Evolutionary conservation across 2,888 invertebrate species (phyloP), one percentile per base, ranked within the genome.

Genomic region (Crossocerus cetratus): DNA sequence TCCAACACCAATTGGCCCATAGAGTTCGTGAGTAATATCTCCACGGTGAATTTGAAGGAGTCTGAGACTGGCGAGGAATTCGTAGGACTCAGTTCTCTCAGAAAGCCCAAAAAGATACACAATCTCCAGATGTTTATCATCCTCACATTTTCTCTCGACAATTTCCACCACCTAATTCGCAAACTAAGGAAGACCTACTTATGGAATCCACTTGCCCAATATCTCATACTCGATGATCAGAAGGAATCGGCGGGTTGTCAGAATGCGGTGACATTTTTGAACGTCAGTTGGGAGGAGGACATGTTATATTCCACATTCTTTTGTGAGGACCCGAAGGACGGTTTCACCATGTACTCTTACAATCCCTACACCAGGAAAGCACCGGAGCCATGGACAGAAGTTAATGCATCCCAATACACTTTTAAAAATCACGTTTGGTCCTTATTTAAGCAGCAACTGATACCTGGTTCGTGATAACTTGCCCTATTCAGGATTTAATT

Each of bases 201-300:
- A 68, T 84, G 84, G 84, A 83, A 84, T 60, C 57, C 70, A 21
- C 62, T 43, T 22, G 79, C 66, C 5, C 21, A 65, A 0, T 80
- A 73, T 42, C 44, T 72, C 32, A 21, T 83, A 11, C 4, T 74
- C 23, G 65, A 78, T 11, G 54, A 49, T 8, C 16, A 49, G 8
- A 49, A 21, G 0, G 59, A 20, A n/a, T 16, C 23, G 16, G 54
- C 55, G 8, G 53, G 44, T 44, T 82, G 83, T 55, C 21, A 59
- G 2, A 67, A 68, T 4, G 77, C 75, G 3, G 56, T 49, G 13
- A 5, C 43, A 49, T 72, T 68, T 45, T 56, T 83, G 3, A 45
- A 42, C 57, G 60, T 44, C 16, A 65, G 65, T 8, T 83, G 82
- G 83, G 42, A 72, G 3, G 60, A 56, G 22, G 71, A 82, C 59